Evolutionary conservation across 2,888 invertebrate species (phyloP), one percentile per base, ranked within the genome.

Genomic region (Drosophila meridiana): DNA sequence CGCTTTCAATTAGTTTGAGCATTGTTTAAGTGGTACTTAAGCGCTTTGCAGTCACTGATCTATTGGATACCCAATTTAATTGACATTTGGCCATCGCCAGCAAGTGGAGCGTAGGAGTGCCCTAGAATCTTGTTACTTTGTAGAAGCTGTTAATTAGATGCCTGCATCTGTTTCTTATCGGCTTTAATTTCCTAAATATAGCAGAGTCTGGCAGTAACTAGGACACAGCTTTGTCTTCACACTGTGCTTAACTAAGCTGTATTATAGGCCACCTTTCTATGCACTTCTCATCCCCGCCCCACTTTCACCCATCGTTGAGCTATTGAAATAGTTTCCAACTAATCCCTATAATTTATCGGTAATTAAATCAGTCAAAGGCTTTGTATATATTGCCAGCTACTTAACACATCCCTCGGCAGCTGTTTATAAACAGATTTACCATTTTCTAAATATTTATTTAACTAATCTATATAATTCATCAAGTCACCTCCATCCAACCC

Each of bases 1-100:
- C 69, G 48, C 53, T 78, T 89, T 84, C 82, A 87, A 87, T 89
- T 84, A 81, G 89, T 73, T 68, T 52, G 69, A 81, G 65, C 78
- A 53, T 62, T 78, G 67, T 69, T 82, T 69, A 85, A 82, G 86
- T 77, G 64, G 20, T 65, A 43, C 69, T 69, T 69, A 57, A 59
- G 63, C 57, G 43, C 63, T 76, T 71, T 71, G 58, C 48, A 59
- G 58, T 76, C 78, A 62, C 55, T 73, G 75, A 77, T 74, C 69
- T 61, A 85, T 87, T 62, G 67, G 85, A 76, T 76, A 64, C 68
- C 53, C 68, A 74, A 72, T 83, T 83, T 75, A 83, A 86, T 88
- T 80, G 83, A 86, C 88, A 70, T 68, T 87, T 56, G 26, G 13
- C 68, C 30, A 40, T 58, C 34, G 36, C 60, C 62, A 43, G 28